Conservation (phyloP, 2,797 vertebrate genomes). For the Hapalemur alaotrensis region DNA sequence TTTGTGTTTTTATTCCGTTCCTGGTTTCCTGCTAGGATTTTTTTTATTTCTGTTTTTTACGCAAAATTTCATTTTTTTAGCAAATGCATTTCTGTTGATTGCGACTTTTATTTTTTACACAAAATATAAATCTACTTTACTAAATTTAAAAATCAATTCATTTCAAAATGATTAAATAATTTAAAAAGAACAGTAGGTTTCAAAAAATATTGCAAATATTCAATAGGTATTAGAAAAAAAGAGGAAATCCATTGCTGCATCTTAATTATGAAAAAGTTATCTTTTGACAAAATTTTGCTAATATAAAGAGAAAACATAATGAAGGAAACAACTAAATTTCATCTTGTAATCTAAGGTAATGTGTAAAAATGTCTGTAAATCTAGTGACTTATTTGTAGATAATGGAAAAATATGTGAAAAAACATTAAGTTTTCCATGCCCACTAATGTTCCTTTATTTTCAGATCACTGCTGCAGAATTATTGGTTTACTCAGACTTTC, state of each 20-base stretch:
- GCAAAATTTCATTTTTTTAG: conserved; percentile 51
- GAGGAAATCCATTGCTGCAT: background rate
- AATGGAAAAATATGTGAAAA: conserved; percentile 51
- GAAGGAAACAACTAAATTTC: conserved; percentile 45
- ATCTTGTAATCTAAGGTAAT: background rate
- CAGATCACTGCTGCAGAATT: conserved; percentile 56
- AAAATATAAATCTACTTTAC: background rate
- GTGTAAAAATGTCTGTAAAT: background rate
- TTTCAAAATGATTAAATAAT: conserved; percentile 36
- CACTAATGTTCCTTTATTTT: conserved; percentile 52
- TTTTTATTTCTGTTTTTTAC: conserved; percentile 50
- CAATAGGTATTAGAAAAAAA: background rate
- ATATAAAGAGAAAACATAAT: conserved; percentile 33
- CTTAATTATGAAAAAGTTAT: conserved; percentile 34
- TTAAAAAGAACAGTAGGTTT: background rate
- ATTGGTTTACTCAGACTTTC: conserved; percentile 71
- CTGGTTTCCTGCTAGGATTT: conserved; percentile 69
- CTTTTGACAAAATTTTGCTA: conserved; percentile 29
- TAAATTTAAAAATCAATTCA: conserved; percentile 37
- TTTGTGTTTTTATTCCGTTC: conserved; percentile 68
- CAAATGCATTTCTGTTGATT: conserved; percentile 35
- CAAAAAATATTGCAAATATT: background rate
- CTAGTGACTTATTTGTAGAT: conserved; percentile 36
- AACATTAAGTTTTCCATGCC: conserved; percentile 28
- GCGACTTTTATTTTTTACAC: conserved; percentile 18